Conservation (phyloP, 2,888 invertebrate genomes). For the Cataglyphis altisquamis region DNA sequence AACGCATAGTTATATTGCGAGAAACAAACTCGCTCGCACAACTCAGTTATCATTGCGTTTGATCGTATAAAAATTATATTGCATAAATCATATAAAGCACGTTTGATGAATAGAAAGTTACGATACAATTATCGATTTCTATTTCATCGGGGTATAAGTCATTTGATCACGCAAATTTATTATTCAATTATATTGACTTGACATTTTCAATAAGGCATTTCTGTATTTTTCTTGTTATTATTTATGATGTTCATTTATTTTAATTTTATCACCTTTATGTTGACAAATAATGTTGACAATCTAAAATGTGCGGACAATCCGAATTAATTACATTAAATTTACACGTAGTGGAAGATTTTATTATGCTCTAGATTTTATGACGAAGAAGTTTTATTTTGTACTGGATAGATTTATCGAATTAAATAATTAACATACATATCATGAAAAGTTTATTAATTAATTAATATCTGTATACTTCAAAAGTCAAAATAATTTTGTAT, state of each 20-base stretch:
- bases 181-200: slow-evolving; percentile 29
- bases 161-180: slow-evolving; percentile 12
- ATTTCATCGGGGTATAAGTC: background rate
- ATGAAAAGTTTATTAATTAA: background rate
- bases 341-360: background rate
- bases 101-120: slow-evolving; percentile 40
- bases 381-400: background rate
- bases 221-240: background rate
- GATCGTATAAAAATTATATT: slow-evolving; percentile 20
- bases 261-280: background rate
- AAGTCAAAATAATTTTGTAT: slow-evolving; percentile 3
- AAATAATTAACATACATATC: too few relatives aligned
- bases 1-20: slow-evolving; percentile 27
- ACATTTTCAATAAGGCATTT: slow-evolving; percentile 13
- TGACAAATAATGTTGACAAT: background rate
- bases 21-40: slow-evolving; percentile 1
- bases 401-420: too few relatives aligned
- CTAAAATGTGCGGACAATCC: background rate
- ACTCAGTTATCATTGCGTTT: slow-evolving; percentile 4
- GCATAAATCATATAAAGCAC: background rate
- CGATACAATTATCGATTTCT: slow-evolving; percentile 1
- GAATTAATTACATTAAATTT: slow-evolving; percentile 2
- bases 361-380: background rate
- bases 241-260: background rate
- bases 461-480: background rate